Evolutionary conservation across 2,888 invertebrate genomes (phyloP).

Genomic region (Phyllotreta striolata): DNA sequence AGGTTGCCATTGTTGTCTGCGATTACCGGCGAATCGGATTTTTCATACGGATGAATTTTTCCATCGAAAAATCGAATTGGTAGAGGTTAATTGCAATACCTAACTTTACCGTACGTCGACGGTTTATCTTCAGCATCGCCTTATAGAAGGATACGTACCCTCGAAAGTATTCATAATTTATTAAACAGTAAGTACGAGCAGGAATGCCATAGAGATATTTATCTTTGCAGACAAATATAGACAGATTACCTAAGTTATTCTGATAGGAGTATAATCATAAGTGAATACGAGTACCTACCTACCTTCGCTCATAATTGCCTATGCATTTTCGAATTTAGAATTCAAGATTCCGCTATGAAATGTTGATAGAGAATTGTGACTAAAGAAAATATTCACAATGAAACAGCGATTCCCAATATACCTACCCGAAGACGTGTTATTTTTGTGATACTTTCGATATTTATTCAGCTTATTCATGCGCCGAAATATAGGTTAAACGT

Average conservation of each 20-base stretch:
- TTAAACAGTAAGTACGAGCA: constrained; percentile 27
- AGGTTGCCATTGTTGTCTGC: constrained; percentile 31
- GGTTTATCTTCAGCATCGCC: constrained; percentile 11
- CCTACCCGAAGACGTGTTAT: too few relatives aligned
- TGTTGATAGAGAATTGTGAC: constrained; percentile 4
- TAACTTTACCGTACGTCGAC: constrained; percentile 5
- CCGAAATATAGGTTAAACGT: too few relatives aligned
- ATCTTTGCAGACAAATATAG: constrained; percentile 37
- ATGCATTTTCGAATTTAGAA: constrained; percentile 23
- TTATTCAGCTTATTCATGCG: too few relatives aligned
- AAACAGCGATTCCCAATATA: not conserved
- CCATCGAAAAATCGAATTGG: too few relatives aligned
- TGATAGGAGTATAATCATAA: constrained; percentile 34
- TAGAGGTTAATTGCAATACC: too few relatives aligned
- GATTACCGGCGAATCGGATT: constrained; percentile 20
- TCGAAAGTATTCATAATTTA: constrained; percentile 30
- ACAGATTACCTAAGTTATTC: constrained; percentile 38
- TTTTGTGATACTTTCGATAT: too few relatives aligned
- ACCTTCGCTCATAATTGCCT: constrained; percentile 18
- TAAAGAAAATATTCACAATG: not conserved
- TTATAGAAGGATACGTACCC: constrained; percentile 11
- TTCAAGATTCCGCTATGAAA: constrained; percentile 23
- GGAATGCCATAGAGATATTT: constrained; percentile 32
- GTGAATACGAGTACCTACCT: constrained; percentile 14
- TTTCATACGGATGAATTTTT: constrained; percentile 1